These are phyloP conservation scores for Campylomormyrus tamandua DNA, from an alignment of 2,113 vertebrate genomes.

Conservation along the genomic window DNA sequence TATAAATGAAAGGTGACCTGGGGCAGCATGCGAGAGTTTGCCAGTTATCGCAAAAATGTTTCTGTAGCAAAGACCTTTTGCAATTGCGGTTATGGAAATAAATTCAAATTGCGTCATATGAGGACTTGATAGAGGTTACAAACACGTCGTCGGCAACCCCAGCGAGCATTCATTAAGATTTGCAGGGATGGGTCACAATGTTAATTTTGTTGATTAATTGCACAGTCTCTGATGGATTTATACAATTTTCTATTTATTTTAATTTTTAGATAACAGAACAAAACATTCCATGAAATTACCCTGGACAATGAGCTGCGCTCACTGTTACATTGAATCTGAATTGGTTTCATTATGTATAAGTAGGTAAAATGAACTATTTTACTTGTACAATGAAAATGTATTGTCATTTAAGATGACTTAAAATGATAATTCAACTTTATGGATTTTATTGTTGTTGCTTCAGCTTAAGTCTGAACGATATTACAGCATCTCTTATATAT, in stretches of 20 bases:
- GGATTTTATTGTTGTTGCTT: background rate
- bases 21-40: background rate
- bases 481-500: background rate
- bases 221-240: background rate
- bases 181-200: background rate
- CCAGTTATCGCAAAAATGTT: background rate
- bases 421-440: background rate
- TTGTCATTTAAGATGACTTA: background rate
- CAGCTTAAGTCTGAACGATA: background rate
- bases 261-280: background rate
- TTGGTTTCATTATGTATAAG: background rate
- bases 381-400: background rate
- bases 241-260: background rate
- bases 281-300: background rate
- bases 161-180: background rate
- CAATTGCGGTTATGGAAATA: background rate
- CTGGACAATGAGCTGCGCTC: background rate
- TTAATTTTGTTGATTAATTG: background rate
- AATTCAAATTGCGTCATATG: background rate
- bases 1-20: background rate
- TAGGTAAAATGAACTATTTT: background rate
- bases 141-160: background rate
- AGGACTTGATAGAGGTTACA: background rate
- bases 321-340: background rate
- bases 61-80: background rate